Conservation (phyloP, 2,888 invertebrate species). For the Macrosiphum euphorbiae region DNA sequence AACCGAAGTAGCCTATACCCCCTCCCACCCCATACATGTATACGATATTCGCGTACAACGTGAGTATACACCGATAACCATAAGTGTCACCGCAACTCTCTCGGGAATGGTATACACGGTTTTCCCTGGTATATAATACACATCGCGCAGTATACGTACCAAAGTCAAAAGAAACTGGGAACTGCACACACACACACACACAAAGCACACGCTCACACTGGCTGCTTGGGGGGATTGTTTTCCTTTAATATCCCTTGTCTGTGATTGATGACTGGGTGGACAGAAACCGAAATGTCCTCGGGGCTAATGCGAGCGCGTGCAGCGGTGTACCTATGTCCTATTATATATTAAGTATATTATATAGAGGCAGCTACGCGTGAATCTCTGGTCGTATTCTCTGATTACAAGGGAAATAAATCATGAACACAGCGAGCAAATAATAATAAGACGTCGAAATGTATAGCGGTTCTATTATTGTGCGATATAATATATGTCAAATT, state of each 20-base stretch:
- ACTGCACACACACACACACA: background rate
- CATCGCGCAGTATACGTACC: background rate
- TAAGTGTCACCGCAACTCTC: slow-evolving; percentile 49
- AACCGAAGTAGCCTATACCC: background rate
- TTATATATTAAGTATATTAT: slow-evolving; percentile 1
- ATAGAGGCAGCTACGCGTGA: background rate
- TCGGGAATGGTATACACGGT: slow-evolving; percentile 46
- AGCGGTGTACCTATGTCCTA: slow-evolving; percentile 15
- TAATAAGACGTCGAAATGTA: slow-evolving; percentile 8
- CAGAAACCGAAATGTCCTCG: slow-evolving; percentile 52
- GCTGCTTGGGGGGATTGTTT: slow-evolving; percentile 46
- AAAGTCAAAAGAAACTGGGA: slow-evolving; percentile 54
- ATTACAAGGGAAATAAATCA: slow-evolving; percentile 32
- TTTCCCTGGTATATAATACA: slow-evolving; percentile 1
- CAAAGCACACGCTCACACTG: background rate
- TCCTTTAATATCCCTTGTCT: slow-evolving; percentile 53
- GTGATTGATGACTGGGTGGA: slow-evolving; percentile 64
- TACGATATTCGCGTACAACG: slow-evolving; percentile 6
- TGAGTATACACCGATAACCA: slow-evolving; percentile 50
- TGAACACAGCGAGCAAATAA: background rate
- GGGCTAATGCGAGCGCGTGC: slow-evolving; percentile 31
- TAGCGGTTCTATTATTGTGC: background rate
- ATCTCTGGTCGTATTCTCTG: slow-evolving; percentile 3
- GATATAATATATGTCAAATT: background rate
- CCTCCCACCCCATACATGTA: background rate